Conservation (phyloP, 2,888 invertebrate species). For the Venusia cambrica region DNA sequence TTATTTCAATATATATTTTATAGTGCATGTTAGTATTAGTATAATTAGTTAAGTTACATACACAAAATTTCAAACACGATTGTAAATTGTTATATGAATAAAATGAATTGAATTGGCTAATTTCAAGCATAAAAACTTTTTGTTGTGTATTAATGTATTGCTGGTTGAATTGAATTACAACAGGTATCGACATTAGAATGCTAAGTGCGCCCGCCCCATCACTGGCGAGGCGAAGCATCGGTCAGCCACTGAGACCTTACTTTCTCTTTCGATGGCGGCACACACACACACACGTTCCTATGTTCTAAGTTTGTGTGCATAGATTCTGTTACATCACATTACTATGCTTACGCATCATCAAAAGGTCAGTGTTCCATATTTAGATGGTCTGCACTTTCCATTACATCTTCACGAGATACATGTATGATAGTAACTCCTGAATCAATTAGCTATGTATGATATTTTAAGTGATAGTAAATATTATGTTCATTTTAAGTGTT, state of each 20-base stretch:
- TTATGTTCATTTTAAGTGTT: too few species aligned
- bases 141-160: too few species aligned
- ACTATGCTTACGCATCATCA: conserved; percentile 70
- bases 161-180: too few species aligned
- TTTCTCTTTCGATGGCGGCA: conserved; percentile 72
- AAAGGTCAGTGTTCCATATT: conserved; percentile 75
- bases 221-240: conserved; percentile 41
- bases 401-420: conserved; percentile 41
- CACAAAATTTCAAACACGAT: too few species aligned
- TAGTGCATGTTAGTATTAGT: too few species aligned
- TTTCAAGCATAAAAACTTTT: too few species aligned
- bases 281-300: conserved; percentile 39
- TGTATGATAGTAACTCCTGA: neutral
- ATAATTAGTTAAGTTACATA: too few species aligned
- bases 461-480: conserved; percentile 8
- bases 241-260: conserved; percentile 58
- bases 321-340: conserved; percentile 59
- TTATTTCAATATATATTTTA: too few species aligned
- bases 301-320: conserved; percentile 39
- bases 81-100: too few species aligned
- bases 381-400: conserved; percentile 63
- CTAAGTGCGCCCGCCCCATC: conserved; percentile 26
- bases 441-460: too few species aligned
- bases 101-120: too few species aligned
- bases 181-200: conserved; percentile 21